These are phyloP conservation scores for Smittia sp. DNA, from an alignment of 2,888 invertebrate species.

Conservation along the genomic window DNA sequence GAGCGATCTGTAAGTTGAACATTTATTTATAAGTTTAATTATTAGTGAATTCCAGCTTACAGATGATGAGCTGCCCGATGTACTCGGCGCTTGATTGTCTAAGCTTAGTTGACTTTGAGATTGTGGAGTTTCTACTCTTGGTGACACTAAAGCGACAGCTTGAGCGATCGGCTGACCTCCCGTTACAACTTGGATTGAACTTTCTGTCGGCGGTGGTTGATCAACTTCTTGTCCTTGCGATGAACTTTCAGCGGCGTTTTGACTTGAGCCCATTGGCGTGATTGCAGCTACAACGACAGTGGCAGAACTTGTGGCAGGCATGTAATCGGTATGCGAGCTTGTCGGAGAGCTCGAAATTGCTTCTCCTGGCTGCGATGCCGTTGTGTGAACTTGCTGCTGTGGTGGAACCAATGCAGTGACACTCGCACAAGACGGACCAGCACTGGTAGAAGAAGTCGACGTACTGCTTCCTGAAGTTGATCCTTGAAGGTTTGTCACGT, in stretches of 20 bases:
- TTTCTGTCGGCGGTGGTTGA: slow-evolving; percentile 1
- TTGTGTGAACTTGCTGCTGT: slow-evolving; percentile 33
- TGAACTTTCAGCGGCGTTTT: slow-evolving; percentile 53
- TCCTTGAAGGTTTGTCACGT: slow-evolving; percentile 48
- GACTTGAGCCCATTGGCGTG: slow-evolving; percentile 56
- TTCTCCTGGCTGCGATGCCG: slow-evolving; percentile 49
- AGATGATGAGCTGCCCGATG: slow-evolving; percentile 46
- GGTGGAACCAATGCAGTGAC: slow-evolving; percentile 59
- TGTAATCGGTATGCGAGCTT: slow-evolving; percentile 76
- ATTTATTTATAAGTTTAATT: slow-evolving; percentile 10
- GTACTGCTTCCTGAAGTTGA: slow-evolving; percentile 46
- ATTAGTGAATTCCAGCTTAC: not conserved
- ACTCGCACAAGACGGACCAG: slow-evolving; percentile 48
- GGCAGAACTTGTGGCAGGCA: slow-evolving; percentile 77
- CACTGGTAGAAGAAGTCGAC: slow-evolving; percentile 52
- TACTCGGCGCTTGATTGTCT: slow-evolving; percentile 48
- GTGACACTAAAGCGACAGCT: slow-evolving; percentile 69
- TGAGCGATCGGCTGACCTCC: slow-evolving; percentile 56
- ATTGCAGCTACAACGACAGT: slow-evolving; percentile 64
- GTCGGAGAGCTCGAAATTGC: slow-evolving; percentile 67
- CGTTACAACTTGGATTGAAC: slow-evolving; percentile 46
- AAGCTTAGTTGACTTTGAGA: slow-evolving; percentile 48
- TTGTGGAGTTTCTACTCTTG: slow-evolving; percentile 62
- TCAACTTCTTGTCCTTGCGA: slow-evolving; percentile 50
- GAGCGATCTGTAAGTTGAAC: not conserved